Base-by-base conservation (phyloP, 2,113 vertebrate genomes). In the Conger conger region DNA sequence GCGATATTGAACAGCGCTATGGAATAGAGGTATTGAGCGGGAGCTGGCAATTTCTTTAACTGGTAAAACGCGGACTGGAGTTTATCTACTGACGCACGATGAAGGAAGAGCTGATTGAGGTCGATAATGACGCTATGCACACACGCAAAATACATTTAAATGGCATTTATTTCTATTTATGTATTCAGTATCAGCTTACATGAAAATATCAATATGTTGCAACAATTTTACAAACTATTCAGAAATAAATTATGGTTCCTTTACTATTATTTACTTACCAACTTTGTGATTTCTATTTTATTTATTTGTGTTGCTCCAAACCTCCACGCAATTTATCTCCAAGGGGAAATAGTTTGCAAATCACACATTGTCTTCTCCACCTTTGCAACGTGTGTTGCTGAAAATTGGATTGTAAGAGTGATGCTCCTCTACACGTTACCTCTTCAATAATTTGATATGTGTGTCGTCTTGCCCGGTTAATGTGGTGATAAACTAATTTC, bases 21-120 rank as follows among this genome's bases (percentile, higher is more conserved):
- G 53, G 85, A 86, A 79, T 63, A 45, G 60, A 40, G 63, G 54
- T 76, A 84, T 86, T 83, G 83, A 89, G 83, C 88, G 79, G 84
- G 86, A 88, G 80, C 80, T 86, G 79, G 86, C 38, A 76, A 81
- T 83, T 84, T 80, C 77, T 68, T 33, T 90, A 91, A 87, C 27
- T 37, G 79, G 87, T 87, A 91, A 93, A 92, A 89, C 81, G 68
- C 86, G 89, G 89, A 92, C 83, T 91, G 91, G 91, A 91, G 5
- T 88, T 23, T 0, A 20, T 23, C 27, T 45, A 93, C 92, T 89
- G 86, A 89, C 89, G 89, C 91, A 93, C 90, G 91, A 91, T 91
- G 91, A 92, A 90, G 91, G 85, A 77, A n/a, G 60, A 68, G n/a
- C 9, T 7, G 1, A 30, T 11, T 13, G 8, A 73, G 33, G 68